Conservation (phyloP, 2,888 invertebrate species). For the Coleophora flavipennella region DNA sequence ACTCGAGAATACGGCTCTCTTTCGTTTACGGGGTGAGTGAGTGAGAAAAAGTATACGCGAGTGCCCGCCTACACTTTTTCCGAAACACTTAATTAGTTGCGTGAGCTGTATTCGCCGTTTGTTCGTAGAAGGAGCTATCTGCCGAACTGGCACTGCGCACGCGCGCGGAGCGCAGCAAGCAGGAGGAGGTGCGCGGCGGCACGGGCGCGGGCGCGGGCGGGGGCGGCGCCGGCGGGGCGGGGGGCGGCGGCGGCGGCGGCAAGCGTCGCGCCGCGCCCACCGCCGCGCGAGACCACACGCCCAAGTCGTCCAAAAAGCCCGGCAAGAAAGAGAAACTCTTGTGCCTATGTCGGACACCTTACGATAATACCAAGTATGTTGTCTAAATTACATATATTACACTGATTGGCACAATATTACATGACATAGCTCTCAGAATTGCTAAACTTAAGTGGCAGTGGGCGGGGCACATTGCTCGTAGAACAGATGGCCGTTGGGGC, state of each 20-base stretch:
- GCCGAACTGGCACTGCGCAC: conserved; percentile 80
- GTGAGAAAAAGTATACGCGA: too few relatives aligned
- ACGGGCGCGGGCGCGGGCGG: conserved; percentile 72
- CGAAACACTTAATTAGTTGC: too few relatives aligned
- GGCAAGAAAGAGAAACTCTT: conserved; percentile 85
- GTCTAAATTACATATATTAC: too few relatives aligned
- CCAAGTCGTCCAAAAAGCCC: conserved; percentile 35
- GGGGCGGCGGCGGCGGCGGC: conserved; percentile 29
- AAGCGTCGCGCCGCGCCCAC: conserved; percentile 32
- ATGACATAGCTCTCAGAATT: too few relatives aligned
- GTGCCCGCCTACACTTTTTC: too few relatives aligned
- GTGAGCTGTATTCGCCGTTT: conserved; percentile 4
- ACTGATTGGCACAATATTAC: too few relatives aligned
- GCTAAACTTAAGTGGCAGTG: too few relatives aligned
- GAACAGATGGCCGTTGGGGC: too few relatives aligned
- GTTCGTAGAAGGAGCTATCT: conserved; percentile 79
- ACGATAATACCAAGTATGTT: conserved; percentile 92
- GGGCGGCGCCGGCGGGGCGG: conserved; percentile 63
- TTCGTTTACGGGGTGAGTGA: too few relatives aligned
- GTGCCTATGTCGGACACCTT: conserved; percentile 94
- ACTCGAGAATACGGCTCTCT: too few relatives aligned
- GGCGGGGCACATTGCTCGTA: too few relatives aligned
- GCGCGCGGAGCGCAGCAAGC: conserved; percentile 80
- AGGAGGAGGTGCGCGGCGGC: conserved; percentile 76
- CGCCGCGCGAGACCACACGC: conserved; percentile 25